Conservation (phyloP, 2,888 invertebrate species). For the Hyppa rectilinea region DNA sequence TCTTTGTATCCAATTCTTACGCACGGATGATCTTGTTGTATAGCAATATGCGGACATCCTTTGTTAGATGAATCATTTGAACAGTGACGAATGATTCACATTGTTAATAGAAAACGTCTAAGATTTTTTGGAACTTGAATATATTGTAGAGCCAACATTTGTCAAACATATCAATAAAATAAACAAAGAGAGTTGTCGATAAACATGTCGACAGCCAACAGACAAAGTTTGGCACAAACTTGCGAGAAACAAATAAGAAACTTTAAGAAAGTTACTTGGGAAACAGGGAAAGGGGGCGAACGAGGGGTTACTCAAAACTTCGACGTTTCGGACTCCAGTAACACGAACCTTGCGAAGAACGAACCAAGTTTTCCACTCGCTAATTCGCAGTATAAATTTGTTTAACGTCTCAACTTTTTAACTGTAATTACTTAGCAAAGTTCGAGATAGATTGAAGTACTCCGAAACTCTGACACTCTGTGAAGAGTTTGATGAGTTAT, state of each 20-base stretch:
- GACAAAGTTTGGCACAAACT: constrained; percentile 82
- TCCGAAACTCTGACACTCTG: constrained; percentile 77
- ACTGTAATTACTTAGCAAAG: constrained; percentile 88
- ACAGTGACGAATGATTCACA: constrained; percentile 13
- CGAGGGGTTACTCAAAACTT: constrained; percentile 85
- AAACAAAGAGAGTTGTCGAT: constrained; percentile 73
- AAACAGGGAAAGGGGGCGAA: constrained; percentile 76
- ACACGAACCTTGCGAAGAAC: constrained; percentile 80
- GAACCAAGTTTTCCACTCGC: constrained; percentile 81
- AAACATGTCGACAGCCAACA: constrained; percentile 82
- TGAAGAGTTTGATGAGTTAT: constrained; percentile 79
- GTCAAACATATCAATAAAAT: constrained; percentile 54
- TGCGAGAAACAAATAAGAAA: constrained; percentile 85
- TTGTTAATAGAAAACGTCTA: constrained; percentile 13
- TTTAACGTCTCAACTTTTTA: constrained; percentile 90
- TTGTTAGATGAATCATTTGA: constrained; percentile 27
- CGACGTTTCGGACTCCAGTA: constrained; percentile 83
- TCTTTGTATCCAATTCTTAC: constrained; percentile 30
- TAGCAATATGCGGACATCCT: constrained; percentile 13
- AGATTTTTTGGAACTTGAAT: constrained; percentile 17
- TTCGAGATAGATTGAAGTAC: constrained; percentile 86
- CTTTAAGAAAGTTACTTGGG: constrained; percentile 82
- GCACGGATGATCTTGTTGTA: constrained; percentile 25
- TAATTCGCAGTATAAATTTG: constrained; percentile 90
- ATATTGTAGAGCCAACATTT: constrained; percentile 26